Percentiles rank a stretch among this genome's conserved stretches.
Conservation (phyloP, 2,113 vertebrate species). For the Dascyllus trimaculatus region DNA sequence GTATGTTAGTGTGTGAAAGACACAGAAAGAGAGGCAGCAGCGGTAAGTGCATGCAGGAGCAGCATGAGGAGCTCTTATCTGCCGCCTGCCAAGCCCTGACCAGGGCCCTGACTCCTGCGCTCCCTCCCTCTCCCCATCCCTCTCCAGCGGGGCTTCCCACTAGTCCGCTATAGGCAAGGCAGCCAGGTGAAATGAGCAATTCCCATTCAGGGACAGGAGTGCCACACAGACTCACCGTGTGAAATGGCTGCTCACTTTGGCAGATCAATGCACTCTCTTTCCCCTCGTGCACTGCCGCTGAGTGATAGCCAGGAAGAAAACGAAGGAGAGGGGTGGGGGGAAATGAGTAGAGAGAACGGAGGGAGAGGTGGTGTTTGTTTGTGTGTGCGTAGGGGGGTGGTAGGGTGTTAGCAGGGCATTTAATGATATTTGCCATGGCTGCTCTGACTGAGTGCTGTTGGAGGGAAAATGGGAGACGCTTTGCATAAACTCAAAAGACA, state of each 20-base stretch:
- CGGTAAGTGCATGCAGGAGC: conserved; percentile 50
- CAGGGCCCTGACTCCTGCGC: conserved; percentile 55
- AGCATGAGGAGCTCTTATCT: conserved; percentile 73
- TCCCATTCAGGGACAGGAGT: conserved; percentile 77
- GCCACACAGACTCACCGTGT: conserved; percentile 49
- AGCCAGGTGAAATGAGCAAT: conserved; percentile 81
- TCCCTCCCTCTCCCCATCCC: conserved; percentile 14
- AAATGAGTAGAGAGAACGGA: conserved; percentile 16
- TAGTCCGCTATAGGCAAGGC: conserved; percentile 58
- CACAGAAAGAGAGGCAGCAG: conserved; percentile 22
- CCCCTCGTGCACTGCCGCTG: conserved; percentile 60
- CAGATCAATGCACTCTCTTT: conserved; percentile 78
- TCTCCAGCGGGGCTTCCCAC: conserved; percentile 55
- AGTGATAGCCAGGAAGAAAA: conserved; percentile 72
- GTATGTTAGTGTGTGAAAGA: conserved; percentile 8
- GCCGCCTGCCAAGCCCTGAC: conserved; percentile 71
- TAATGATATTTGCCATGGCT: conserved; percentile 79
- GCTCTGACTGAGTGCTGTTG: conserved; percentile 68
- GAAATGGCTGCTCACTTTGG: conserved; percentile 81
- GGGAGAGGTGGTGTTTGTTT: conserved; percentile 6
- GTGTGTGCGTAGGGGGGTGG: conserved; percentile 23
- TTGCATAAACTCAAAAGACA: conserved; percentile 82
- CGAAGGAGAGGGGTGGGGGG: conserved; percentile 16
- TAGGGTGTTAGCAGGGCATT: conserved; percentile 73
- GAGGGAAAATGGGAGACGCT: conserved; percentile 68